Evolutionary conservation across 2,888 invertebrate species (phyloP), one percentile per base, ranked within the genome.

Genomic region (Sinodicranocentrus sp.): DNA sequence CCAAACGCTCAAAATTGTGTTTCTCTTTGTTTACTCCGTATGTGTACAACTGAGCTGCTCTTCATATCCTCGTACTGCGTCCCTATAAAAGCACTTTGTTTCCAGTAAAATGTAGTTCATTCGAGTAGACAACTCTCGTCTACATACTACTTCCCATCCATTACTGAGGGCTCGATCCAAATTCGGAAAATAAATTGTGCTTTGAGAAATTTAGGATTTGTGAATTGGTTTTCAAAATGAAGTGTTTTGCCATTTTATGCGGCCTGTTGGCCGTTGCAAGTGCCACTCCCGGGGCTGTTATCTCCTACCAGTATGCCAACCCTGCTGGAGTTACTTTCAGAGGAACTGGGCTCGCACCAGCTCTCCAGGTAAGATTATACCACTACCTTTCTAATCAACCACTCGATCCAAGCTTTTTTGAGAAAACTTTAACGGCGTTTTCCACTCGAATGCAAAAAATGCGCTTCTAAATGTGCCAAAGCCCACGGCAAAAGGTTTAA

Each of bases 301-400:
- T 92, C n/a, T 89, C 90, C 59, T 90, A 91, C 89, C 91, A 92
- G n/a, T 92, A 91, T 88, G 89, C 90, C 43, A 92, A 91, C 90
- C 92, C 93, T 5, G 93, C 92, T 2, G 92, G 92, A 85, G 92
- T 93, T 10, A 92, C 91, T 21, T 92, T 92, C 88, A 72, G 85
- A 67, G 88, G 88, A 84, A 83, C 84, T 70, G 87, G 87, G 84
- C 70, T 82, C 71, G 57, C 77, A 23, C 73, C 85, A 19, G 82
- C 78, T 15, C 70, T 80, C 79, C 71, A 78, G 57, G 88, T 88
- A 85, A 86, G 85, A 59, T 52, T 17, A 52, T n/a, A 39, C 39
- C 39, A 8, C 6, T 39, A 39, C 13, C 13, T 39, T 39, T 6
- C 39, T 39, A n/a, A n/a, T 39, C 13, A 13, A 8, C 39, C 6